Conservation (phyloP, 2,113 vertebrate genomes). For the Callopanchax toddi region DNA sequence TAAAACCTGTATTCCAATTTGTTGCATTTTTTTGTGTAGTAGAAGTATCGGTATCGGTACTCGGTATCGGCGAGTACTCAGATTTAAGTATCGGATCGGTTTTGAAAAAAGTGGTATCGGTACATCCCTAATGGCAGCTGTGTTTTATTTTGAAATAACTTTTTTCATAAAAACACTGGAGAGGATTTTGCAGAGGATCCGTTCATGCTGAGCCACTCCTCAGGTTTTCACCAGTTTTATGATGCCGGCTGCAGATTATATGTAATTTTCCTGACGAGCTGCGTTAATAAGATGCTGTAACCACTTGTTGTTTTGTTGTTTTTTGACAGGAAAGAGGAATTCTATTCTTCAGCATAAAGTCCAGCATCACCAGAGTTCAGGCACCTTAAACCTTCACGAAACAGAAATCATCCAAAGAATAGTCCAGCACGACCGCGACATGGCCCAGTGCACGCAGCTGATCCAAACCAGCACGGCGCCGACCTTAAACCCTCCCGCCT, state of each 20-base stretch:
- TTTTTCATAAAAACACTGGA: no score
- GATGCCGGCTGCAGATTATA: background rate
- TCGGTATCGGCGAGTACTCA: no score
- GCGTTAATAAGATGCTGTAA: background rate
- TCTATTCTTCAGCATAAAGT: slow-evolving; percentile 96
- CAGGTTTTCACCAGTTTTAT: background rate
- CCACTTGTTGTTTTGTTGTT: slow-evolving; percentile 5
- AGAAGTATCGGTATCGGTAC: no score
- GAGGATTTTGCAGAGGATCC: no score
- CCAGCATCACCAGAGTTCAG: slow-evolving; percentile 94
- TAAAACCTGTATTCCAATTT: no score
- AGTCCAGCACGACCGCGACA: slow-evolving; percentile 96
- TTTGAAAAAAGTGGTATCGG: no score
- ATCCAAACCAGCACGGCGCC: slow-evolving; percentile 77
- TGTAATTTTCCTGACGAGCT: background rate
- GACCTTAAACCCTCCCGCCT: slow-evolving; percentile 48
- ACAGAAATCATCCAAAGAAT: slow-evolving; percentile 99
- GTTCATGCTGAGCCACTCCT: no score
- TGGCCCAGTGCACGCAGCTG: slow-evolving; percentile 92
- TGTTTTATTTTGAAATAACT: no score
- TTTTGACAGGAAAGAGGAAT: slow-evolving; percentile 89
- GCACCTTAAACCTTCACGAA: slow-evolving; percentile 94
- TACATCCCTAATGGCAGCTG: no score
- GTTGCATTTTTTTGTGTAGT: no score
- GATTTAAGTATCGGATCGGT: no score